These are phyloP conservation scores for Cynocephalus volans DNA, from an alignment of 2,113 vertebrate genomes.

Conservation along the genomic window DNA sequence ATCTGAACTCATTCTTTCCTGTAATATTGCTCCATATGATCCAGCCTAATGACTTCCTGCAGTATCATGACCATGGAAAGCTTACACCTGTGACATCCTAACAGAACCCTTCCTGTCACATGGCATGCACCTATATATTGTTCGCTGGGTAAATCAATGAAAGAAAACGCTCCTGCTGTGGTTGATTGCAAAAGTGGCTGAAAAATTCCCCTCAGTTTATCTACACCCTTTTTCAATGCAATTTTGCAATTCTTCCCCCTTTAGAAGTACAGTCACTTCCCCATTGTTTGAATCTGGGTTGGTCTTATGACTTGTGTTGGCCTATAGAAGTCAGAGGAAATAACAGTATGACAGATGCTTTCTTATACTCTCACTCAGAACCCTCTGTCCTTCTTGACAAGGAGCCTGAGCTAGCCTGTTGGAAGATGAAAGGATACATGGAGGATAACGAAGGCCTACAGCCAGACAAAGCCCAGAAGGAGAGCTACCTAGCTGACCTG, in stretches of 20 bases:
- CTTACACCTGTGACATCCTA: background rate
- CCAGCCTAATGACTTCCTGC: background rate
- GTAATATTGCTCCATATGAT: rapidly evolving
- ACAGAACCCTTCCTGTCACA: background rate
- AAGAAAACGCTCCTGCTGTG: background rate
- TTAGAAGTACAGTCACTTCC: background rate
- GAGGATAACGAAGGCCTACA: background rate
- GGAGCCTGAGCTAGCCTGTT: background rate
- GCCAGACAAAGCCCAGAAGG: no score
- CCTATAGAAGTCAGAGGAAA: background rate
- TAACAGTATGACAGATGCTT: rapidly evolving
- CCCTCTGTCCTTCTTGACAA: background rate
- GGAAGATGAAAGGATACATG: background rate
- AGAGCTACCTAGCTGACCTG: background rate
- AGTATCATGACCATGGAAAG: no score
- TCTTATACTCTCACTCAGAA: background rate
- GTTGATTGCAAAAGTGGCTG: background rate
- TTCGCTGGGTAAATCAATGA: background rate
- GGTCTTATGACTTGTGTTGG: background rate
- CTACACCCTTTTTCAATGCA: background rate
- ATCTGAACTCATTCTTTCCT: background rate
- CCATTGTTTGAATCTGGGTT: background rate
- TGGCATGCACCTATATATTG: background rate
- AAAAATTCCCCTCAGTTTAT: background rate
- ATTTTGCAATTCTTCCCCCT: background rate